phyloP scores from a whole-genome alignment of 1,140 invertebrate species.

The Heliothis virescens region DNA sequence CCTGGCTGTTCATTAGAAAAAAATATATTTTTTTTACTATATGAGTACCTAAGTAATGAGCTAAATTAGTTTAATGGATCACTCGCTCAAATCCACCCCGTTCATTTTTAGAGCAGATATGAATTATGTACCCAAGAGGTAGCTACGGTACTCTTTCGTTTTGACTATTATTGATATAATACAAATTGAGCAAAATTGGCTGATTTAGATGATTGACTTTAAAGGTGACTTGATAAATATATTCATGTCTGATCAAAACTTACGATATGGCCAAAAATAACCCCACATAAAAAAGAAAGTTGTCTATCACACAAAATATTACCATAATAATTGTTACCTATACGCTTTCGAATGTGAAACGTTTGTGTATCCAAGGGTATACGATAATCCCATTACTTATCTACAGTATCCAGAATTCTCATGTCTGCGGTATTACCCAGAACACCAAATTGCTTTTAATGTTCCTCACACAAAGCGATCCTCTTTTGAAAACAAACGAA shows the following conservation, averaged over 20 bases:
- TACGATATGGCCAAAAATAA: background rate
- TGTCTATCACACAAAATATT: slow-evolving; percentile 11
- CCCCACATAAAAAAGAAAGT: background rate
- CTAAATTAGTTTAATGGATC: too few relatives aligned
- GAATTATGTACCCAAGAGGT: too few relatives aligned
- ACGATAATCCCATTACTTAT: slow-evolving; percentile 36
- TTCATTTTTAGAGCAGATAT: too few relatives aligned
- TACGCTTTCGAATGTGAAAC: slow-evolving; percentile 28
- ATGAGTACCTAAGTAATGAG: background rate
- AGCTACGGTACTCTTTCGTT: too few relatives aligned
- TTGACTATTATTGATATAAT: too few relatives aligned
- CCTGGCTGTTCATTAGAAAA: background rate
- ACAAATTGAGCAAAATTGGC: too few relatives aligned
- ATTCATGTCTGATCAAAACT: background rate
- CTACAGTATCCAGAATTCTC: slow-evolving; percentile 23
- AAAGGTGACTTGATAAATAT: too few relatives aligned
- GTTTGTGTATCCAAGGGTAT: slow-evolving; percentile 33
- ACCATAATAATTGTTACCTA: slow-evolving; percentile 31
- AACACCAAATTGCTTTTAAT: slow-evolving; percentile 38
- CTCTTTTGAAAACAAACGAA: slow-evolving; percentile 14
- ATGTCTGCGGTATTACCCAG: slow-evolving; percentile 26
- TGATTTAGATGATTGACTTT: too few relatives aligned
- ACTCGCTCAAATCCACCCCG: too few relatives aligned
- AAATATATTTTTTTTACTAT: background rate
- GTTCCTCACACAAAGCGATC: slow-evolving; percentile 9